These are phyloP conservation scores for Neogale vison DNA, from an alignment of 2,113 vertebrate species.

Conservation along the genomic window DNA sequence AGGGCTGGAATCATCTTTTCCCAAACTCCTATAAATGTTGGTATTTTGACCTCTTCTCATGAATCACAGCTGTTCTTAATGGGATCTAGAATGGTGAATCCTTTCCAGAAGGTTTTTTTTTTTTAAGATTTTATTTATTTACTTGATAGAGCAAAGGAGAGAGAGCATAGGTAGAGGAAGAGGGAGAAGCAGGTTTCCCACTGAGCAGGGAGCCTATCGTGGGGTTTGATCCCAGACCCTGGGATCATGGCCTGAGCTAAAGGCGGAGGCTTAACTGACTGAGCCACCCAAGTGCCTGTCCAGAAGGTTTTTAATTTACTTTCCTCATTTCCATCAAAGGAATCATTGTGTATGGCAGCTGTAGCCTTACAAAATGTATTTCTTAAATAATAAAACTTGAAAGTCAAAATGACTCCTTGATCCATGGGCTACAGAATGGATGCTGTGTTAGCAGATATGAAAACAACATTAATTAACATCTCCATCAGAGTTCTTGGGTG, in stretches of 20 bases:
- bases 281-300: neutral
- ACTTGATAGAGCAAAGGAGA: neutral
- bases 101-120: neutral
- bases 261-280: no score
- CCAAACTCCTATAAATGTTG: neutral
- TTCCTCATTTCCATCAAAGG: neutral
- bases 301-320: neutral
- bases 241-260: no score
- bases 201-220: no score
- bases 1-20: neutral
- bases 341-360: neutral
- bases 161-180: no score
- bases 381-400: neutral
- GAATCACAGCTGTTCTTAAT: neutral
- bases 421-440: neutral
- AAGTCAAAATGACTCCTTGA: neutral
- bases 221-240: no score
- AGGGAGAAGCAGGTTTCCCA: neutral
- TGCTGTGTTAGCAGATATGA: neutral
- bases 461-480: neutral
- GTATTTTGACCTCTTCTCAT: neutral
- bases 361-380: neutral
- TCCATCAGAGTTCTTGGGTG: neutral
- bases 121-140: neutral
- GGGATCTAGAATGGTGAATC: neutral